phyloP scores from a whole-genome alignment of 2,797 vertebrate species.

The Manis pentadactyla region DNA sequence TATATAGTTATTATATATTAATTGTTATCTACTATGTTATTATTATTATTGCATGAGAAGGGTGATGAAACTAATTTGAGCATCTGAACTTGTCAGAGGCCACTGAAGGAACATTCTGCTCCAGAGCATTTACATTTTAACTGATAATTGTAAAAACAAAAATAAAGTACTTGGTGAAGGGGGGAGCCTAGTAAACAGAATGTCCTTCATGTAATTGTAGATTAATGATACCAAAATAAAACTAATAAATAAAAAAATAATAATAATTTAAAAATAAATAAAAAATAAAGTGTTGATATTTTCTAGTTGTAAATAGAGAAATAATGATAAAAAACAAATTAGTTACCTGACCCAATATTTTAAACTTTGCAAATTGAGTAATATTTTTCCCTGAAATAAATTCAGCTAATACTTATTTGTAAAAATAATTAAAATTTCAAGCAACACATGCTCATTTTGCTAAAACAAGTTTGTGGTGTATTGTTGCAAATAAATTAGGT shows the following conservation, averaged over 20 bases:
- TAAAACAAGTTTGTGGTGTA: constrained; percentile 1
- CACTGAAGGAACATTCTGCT: not conserved
- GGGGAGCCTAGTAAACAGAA: too few relatives aligned
- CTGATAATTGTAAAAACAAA: not conserved
- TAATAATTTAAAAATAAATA: too few relatives aligned
- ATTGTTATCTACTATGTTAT: too few relatives aligned
- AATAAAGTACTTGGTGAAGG: too few relatives aligned
- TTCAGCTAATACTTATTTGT: not conserved
- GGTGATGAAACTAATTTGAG: not conserved
- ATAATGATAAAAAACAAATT: constrained; percentile 7
- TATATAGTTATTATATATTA: too few relatives aligned
- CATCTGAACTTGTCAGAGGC: not conserved
- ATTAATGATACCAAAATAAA: too few relatives aligned
- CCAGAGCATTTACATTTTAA: not conserved
- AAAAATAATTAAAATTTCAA: constrained; percentile 58
- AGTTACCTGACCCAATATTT: not conserved
- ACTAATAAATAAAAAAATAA: too few relatives aligned
- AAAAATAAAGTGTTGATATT: not conserved
- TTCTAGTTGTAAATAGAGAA: not conserved
- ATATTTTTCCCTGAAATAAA: constrained; percentile 26
- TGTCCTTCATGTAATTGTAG: too few relatives aligned
- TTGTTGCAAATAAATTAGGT: constrained; percentile 26
- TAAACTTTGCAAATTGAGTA: not conserved
- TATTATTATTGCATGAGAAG: not conserved
- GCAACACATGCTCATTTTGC: constrained; percentile 29